phyloP scores from a whole-genome alignment of 1,140 invertebrate species.

The Thalassaphorura encarpata region DNA sequence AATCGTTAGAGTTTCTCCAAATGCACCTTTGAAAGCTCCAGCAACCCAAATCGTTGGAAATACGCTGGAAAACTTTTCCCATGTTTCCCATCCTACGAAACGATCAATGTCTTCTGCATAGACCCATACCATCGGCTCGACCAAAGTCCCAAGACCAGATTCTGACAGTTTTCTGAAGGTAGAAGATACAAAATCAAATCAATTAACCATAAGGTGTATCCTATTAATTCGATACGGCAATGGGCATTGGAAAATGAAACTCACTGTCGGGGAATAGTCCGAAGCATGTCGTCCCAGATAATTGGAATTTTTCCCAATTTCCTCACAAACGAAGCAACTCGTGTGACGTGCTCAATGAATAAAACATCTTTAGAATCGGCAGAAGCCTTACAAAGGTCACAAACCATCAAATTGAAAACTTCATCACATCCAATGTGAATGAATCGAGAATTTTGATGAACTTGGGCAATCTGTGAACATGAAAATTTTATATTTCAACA shows the following conservation, averaged over 20 bases:
- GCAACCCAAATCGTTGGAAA: slow-evolving; percentile 89
- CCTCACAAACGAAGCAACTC: slow-evolving; percentile 39
- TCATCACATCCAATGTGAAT: slow-evolving; percentile 56
- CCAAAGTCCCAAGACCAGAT: slow-evolving; percentile 57
- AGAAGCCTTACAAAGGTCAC: slow-evolving; percentile 53
- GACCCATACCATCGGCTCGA: slow-evolving; percentile 82
- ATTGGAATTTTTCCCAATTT: slow-evolving; percentile 46
- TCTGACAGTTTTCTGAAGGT: slow-evolving; percentile 40
- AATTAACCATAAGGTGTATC: too few species aligned
- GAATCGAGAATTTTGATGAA: slow-evolving; percentile 41
- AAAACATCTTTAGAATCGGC: slow-evolving; percentile 36
- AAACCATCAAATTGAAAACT: slow-evolving; percentile 64
- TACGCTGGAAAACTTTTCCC: slow-evolving; percentile 67
- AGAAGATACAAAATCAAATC: slow-evolving; percentile 2
- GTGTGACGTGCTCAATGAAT: slow-evolving; percentile 59
- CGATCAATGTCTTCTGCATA: slow-evolving; percentile 54
- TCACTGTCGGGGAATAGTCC: slow-evolving; percentile 46
- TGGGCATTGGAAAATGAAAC: neutral
- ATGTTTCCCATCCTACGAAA: slow-evolving; percentile 48
- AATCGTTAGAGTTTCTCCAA: slow-evolving; percentile 62
- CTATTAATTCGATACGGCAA: neutral
- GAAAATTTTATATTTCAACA: slow-evolving; percentile 31
- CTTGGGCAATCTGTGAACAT: slow-evolving; percentile 48
- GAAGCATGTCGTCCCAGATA: slow-evolving; percentile 93
- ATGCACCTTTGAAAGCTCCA: slow-evolving; percentile 79